Evolutionary conservation across 2,888 invertebrate species (phyloP).

Genomic region (Laspeyria flexula): DNA sequence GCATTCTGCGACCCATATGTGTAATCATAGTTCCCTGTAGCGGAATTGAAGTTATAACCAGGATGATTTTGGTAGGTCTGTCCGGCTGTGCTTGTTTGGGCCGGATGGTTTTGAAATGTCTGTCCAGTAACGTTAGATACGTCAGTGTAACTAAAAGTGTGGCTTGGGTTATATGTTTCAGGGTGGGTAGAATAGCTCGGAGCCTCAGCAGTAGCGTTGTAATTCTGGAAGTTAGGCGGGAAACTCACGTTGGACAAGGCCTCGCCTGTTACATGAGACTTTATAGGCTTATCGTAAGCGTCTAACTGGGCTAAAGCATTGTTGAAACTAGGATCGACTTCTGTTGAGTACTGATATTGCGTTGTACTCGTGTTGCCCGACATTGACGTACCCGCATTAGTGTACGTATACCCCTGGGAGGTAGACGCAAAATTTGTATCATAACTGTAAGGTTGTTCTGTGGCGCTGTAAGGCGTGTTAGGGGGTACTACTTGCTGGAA

Average conservation of each 20-base stretch:
- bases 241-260: conserved; percentile 58
- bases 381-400: conserved; percentile 49
- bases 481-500: conserved; percentile 3
- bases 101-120: conserved; percentile 86
- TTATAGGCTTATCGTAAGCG: conserved; percentile 74
- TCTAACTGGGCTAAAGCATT: conserved; percentile 64
- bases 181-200: conserved; percentile 29
- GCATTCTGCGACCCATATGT: conserved; percentile 87
- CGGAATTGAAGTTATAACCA: conserved; percentile 86
- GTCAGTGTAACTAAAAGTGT: conserved; percentile 49
- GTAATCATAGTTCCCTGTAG: conserved; percentile 87
- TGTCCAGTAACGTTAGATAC: conserved; percentile 45
- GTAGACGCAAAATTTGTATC: conserved; percentile 55
- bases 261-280: conserved; percentile 76
- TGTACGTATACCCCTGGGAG: conserved; percentile 66
- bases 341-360: conserved; percentile 44
- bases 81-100: too few relatives aligned
- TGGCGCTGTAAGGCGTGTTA: conserved; percentile 53
- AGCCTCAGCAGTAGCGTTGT: conserved; percentile 25
- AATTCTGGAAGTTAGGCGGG: conserved; percentile 46
- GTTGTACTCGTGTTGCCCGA: conserved; percentile 44
- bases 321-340: conserved; percentile 43
- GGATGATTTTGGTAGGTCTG: conserved; percentile 85
- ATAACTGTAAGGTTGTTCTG: conserved; percentile 55
- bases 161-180: conserved; percentile 52